Percentiles rank a stretch among this genome's conserved stretches.
Evolutionary conservation across 2,888 invertebrate genomes (phyloP).

Genomic region (Amiota communis): DNA sequence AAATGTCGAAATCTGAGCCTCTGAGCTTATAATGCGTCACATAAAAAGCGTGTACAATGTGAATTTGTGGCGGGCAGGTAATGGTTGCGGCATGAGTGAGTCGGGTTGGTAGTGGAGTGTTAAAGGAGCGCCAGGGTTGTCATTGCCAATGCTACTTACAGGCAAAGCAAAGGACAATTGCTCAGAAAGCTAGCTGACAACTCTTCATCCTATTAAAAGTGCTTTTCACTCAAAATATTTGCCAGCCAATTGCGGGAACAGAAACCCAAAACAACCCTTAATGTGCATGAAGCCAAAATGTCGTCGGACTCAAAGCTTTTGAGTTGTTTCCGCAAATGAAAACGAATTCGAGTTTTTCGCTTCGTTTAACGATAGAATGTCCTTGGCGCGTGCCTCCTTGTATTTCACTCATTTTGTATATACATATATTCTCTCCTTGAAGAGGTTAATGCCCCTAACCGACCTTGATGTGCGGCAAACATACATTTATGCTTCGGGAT

Average conservation of each 20-base stretch:
- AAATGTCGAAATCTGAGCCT: conserved; percentile 39
- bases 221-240: conserved; percentile 50
- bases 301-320: conserved; percentile 26
- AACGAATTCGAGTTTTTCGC: conserved; percentile 32
- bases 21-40: conserved; percentile 42
- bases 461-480: conserved; percentile 68
- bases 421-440: conserved; percentile 30
- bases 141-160: conserved; percentile 8
- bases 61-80: conserved; percentile 24
- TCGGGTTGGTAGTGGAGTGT: background rate
- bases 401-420: conserved; percentile 40
- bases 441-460: conserved; percentile 71
- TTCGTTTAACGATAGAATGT: conserved; percentile 48
- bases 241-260: conserved; percentile 23
- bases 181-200: conserved; percentile 38
- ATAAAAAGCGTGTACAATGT: conserved; percentile 7
- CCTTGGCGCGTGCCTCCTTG: conserved; percentile 53
- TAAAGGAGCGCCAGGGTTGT: conserved; percentile 45
- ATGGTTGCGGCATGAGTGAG: background rate
- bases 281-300: conserved; percentile 23
- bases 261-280: conserved; percentile 52
- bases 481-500: conserved; percentile 47
- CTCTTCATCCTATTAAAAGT: conserved; percentile 34
- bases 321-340: conserved; percentile 43
- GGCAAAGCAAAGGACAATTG: background rate